Conservation (phyloP, 2,888 invertebrate species). For the Laothoe populi region DNA sequence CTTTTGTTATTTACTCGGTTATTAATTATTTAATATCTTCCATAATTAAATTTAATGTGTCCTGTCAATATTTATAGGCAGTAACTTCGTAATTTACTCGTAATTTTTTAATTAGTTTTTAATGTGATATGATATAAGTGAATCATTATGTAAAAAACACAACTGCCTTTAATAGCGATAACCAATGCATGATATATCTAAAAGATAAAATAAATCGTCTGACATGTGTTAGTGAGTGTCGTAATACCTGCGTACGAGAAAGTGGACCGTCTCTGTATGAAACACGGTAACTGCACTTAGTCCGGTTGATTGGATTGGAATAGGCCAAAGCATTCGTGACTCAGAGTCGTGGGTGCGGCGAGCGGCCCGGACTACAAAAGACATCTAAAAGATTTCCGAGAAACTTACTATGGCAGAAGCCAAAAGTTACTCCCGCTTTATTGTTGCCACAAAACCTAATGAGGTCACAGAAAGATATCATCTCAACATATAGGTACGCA, state of each 20-base stretch:
- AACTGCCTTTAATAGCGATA: not conserved
- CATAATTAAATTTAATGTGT: conserved; percentile 24
- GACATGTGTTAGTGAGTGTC: conserved; percentile 30
- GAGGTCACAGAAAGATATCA: conserved; percentile 20
- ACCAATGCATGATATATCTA: no score
- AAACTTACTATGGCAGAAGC: conserved; percentile 29
- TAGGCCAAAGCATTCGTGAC: conserved; percentile 45
- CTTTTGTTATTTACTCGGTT: conserved; percentile 55
- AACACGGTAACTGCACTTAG: conserved; percentile 38
- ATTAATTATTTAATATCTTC: conserved; percentile 43
- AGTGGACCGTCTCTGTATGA: conserved; percentile 37
- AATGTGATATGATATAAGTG: not conserved
- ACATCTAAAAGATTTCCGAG: conserved; percentile 37
- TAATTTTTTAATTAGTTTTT: conserved; percentile 2
- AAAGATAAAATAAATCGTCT: no score
- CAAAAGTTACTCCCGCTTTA: conserved; percentile 11
- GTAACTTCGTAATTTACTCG: conserved; percentile 14
- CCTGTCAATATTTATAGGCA: conserved; percentile 3
- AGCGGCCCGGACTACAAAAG: conserved; percentile 34
- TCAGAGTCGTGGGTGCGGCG: conserved; percentile 53
- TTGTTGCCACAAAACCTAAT: conserved; percentile 20
- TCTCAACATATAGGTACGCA: conserved; percentile 7
- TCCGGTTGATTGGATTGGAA: conserved; percentile 31
- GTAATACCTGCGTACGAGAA: conserved; percentile 41
- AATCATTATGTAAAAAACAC: not conserved